Conservation (phyloP, 2,113 vertebrate genomes). For the Rissa tridactyla region DNA sequence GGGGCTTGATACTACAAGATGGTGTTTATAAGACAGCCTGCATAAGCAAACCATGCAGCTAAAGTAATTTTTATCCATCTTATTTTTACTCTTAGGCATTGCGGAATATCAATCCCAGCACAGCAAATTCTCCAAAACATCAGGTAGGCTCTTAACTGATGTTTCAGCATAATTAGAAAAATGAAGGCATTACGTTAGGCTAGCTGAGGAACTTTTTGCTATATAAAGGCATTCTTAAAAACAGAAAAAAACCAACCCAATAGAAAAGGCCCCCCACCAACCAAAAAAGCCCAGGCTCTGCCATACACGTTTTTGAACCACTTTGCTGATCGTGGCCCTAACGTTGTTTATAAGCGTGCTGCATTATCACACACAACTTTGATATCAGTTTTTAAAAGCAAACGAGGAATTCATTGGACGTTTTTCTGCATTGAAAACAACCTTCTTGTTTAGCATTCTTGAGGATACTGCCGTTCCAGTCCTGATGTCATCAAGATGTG, state of each 20-base stretch:
- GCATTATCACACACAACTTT: background rate
- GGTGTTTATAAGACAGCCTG: conserved; percentile 75
- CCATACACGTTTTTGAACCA: background rate
- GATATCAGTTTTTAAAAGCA: background rate
- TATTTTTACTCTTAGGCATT: conserved; percentile 86
- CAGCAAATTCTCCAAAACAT: conserved; percentile 86
- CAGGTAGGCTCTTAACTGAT: conserved; percentile 84
- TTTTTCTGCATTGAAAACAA: conserved; percentile 37
- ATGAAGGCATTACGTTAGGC: conserved; percentile 45
- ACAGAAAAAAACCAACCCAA: background rate
- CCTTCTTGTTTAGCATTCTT: conserved; percentile 57
- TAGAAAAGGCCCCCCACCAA: background rate
- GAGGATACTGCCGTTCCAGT: conserved; percentile 29
- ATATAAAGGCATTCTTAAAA: conserved; percentile 20
- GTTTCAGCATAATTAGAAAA: conserved; percentile 73
- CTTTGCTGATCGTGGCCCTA: background rate
- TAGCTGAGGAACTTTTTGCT: conserved; percentile 63
- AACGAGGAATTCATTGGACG: background rate
- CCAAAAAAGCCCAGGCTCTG: background rate
- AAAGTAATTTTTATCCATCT: conserved; percentile 82
- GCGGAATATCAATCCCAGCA: conserved; percentile 86
- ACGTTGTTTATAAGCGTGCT: background rate
- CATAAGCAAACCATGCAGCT: conserved; percentile 74
- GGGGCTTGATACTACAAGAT: conserved; percentile 72
- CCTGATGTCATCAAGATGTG: conserved; percentile 27